Evolutionary conservation across 2,888 invertebrate genomes (phyloP).

Genomic region (Ptychoptera albimana): DNA sequence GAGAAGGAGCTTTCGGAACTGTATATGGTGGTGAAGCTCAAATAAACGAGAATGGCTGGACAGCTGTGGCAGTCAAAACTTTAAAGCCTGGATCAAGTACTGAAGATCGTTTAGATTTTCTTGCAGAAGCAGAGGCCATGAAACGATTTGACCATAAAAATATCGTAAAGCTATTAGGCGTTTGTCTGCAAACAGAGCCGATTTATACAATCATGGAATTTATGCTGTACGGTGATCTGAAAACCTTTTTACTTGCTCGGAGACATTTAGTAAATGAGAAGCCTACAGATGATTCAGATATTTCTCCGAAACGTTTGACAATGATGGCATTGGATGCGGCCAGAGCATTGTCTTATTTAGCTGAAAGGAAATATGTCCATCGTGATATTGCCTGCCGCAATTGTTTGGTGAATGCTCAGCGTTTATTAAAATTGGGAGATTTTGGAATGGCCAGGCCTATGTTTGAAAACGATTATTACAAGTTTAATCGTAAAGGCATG

Average conservation of each 20-base stretch:
- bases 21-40: slow-evolving; percentile 76
- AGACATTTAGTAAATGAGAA: slow-evolving; percentile 60
- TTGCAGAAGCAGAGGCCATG: slow-evolving; percentile 89
- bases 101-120: slow-evolving; percentile 79
- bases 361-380: slow-evolving; percentile 73
- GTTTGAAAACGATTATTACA: slow-evolving; percentile 78
- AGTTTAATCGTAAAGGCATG: slow-evolving; percentile 75
- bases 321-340: slow-evolving; percentile 80
- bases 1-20: slow-evolving; percentile 83
- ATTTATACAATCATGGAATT: slow-evolving; percentile 89
- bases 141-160: slow-evolving; percentile 83
- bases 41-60: slow-evolving; percentile 52
- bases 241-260: slow-evolving; percentile 72
- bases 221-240: slow-evolving; percentile 83
- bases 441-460: slow-evolving; percentile 86
- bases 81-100: slow-evolving; percentile 66
- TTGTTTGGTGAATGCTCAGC: slow-evolving; percentile 58
- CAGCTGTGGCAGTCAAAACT: slow-evolving; percentile 78
- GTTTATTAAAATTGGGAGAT: slow-evolving; percentile 61
- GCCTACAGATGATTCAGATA: slow-evolving; percentile 47
- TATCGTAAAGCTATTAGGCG: slow-evolving; percentile 68
- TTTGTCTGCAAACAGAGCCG: slow-evolving; percentile 74
- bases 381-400: slow-evolving; percentile 72
- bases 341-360: slow-evolving; percentile 68
- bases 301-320: slow-evolving; percentile 64